Percentiles rank a stretch among this genome's conserved stretches.
These are phyloP conservation scores for Camponotus fellah DNA, from an alignment of 2,888 invertebrate species.

Conservation along the genomic window DNA sequence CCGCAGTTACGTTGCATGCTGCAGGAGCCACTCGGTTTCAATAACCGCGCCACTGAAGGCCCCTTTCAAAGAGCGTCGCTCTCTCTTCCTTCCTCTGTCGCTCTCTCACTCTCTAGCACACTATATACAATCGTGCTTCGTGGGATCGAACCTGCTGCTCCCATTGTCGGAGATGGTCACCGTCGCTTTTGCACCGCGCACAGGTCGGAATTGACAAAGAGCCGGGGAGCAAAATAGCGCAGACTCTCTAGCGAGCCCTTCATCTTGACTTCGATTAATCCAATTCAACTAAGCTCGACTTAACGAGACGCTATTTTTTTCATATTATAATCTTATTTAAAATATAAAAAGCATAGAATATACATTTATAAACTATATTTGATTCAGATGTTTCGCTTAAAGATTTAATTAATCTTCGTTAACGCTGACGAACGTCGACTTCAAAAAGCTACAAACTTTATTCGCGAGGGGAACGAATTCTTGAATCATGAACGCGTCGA, in stretches of 20 bases:
- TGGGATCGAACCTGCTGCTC: slow-evolving; percentile 66
- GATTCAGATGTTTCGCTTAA: slow-evolving; percentile 6
- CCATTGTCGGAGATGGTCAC: slow-evolving; percentile 70
- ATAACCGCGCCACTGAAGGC: slow-evolving; percentile 54
- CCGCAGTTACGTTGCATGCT: slow-evolving; percentile 39
- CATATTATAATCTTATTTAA: slow-evolving; percentile 10
- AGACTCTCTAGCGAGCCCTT: slow-evolving; percentile 1
- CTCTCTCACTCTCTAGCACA: slow-evolving; percentile 5
- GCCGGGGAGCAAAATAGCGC: slow-evolving; percentile 21
- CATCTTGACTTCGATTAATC: slow-evolving; percentile 48
- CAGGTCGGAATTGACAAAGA: slow-evolving; percentile 47
- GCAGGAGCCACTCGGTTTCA: slow-evolving; percentile 58
- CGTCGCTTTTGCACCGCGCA: slow-evolving; percentile 48
- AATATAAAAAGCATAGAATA: neutral
- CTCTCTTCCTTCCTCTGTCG: slow-evolving; percentile 48
- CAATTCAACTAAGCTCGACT: slow-evolving; percentile 1
- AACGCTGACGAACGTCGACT: slow-evolving; percentile 10
- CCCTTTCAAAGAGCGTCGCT: slow-evolving; percentile 64
- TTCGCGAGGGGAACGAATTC: slow-evolving; percentile 25
- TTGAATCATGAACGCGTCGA: slow-evolving; percentile 56
- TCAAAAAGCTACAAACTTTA: slow-evolving; percentile 40
- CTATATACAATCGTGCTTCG: slow-evolving; percentile 63
- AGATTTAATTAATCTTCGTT: slow-evolving; percentile 29
- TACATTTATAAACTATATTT: neutral
- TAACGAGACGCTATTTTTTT: neutral